These are phyloP conservation scores for Pararge aegeria DNA, from an alignment of 1,140 invertebrate genomes.

Conservation along the genomic window DNA sequence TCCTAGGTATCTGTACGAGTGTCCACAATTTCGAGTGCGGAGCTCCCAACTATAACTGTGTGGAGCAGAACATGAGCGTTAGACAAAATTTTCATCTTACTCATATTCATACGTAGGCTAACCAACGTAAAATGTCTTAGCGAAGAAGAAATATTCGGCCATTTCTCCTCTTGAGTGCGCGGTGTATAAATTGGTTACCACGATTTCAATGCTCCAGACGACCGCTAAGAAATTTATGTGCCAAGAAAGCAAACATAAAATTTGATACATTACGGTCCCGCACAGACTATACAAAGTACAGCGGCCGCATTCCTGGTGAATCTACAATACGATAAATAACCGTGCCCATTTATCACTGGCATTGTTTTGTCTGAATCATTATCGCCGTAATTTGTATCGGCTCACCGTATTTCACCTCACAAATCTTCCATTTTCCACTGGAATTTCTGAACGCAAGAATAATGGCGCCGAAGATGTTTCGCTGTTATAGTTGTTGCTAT, in stretches of 20 bases:
- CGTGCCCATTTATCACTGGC: constrained; percentile 40
- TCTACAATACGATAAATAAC: constrained; percentile 42
- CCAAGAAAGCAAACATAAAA: constrained; percentile 12
- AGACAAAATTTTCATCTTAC: too few relatives aligned
- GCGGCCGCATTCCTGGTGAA: constrained; percentile 42
- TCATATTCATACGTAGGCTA: too few relatives aligned
- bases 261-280: constrained; percentile 10
- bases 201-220: not conserved
- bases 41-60: too few relatives aligned
- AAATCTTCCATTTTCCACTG: constrained; percentile 35
- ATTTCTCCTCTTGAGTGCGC: not conserved
- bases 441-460: not conserved
- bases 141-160: too few relatives aligned
- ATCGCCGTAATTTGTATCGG: constrained; percentile 47
- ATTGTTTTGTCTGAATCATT: constrained; percentile 50
- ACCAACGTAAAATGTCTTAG: too few relatives aligned
- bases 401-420: constrained; percentile 39
- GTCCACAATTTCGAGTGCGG: too few relatives aligned
- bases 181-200: not conserved
- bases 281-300: constrained; percentile 24
- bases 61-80: too few relatives aligned
- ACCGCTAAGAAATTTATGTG: not conserved
- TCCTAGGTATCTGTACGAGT: too few relatives aligned
- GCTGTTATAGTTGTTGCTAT: not conserved
- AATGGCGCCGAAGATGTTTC: constrained; percentile 1